Evolutionary conservation across 2,113 vertebrate genomes (phyloP), one percentile per base, ranked within the genome.

Genomic region (Cyphomyrus plagiostoma): DNA sequence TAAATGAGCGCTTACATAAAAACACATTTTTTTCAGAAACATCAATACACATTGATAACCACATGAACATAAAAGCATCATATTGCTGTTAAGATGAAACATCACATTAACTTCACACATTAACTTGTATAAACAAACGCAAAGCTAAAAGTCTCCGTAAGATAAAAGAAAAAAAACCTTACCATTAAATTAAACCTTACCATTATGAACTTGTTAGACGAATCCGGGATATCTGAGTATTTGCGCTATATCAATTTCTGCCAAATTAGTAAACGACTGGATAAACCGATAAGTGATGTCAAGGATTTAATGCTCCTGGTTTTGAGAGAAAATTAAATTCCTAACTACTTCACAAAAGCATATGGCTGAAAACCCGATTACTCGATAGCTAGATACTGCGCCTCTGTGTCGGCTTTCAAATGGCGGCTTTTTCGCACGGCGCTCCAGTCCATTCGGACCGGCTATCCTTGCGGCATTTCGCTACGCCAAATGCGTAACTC

Each of bases 401-500:
- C 35, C 49, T 87, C n/a, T 26, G 84, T 19, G 58, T 23, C 13
- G 39, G n/a, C 58, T 84, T 91, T 77, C 87, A 77, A 90, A 86
- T 80, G 21, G 88, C 58, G 88, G 88, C 88, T 82, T 46, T 56
- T 62, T 82, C 39, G 39, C 89, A 23, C 58, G 48, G 80, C 62
- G 66, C 45, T 52, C 80, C 84, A 90, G 88, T 80, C 30, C 53
- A n/a, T 9, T 87, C 49, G 92, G 56, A 30, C 86, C 91, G 86
- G 90, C 92, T 91, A 89, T 89, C 91, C 88, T 93, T 95, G 95
- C 95, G 94, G 94, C 92, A 92, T 92, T 95, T 91, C 87, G 91
- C 10, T 92, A 92, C 92, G 92, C 94, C 92, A 93, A 90, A 93
- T 94, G 93, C 92, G 90, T 92, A 95, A 90, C 95, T 94, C 94